phyloP scores from a whole-genome alignment of 92 coral and sea anemone species.

The Ricordea florida region DNA sequence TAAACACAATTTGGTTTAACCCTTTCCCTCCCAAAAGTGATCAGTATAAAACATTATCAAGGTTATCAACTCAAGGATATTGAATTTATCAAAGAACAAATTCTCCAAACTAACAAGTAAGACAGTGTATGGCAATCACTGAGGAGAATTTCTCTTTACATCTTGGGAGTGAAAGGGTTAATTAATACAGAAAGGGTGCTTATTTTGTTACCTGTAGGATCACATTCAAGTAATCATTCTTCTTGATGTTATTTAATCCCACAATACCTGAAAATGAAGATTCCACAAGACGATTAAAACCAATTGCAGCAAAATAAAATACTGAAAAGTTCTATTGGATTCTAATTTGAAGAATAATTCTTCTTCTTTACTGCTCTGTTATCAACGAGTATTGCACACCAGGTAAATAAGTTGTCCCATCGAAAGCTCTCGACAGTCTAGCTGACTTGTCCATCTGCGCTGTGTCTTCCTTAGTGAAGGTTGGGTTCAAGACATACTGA shows the following conservation, averaged over 20 bases:
- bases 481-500: slow-evolving; percentile 96
- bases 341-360: not conserved
- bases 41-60: too few species aligned
- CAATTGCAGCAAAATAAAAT: not conserved
- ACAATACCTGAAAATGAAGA: slow-evolving; percentile 75
- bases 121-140: too few species aligned
- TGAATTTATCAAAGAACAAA: not conserved
- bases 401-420: slow-evolving; percentile 97
- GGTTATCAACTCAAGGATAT: too few species aligned
- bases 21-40: too few species aligned
- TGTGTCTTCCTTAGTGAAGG: slow-evolving; percentile 84
- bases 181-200: not conserved
- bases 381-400: slow-evolving; percentile 39
- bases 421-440: slow-evolving; percentile 97
- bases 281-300: not conserved
- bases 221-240: slow-evolving; percentile 91
- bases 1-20: too few species aligned
- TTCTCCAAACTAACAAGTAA: not conserved
- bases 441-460: slow-evolving; percentile 84
- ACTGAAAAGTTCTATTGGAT: not conserved
- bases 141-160: too few species aligned
- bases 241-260: slow-evolving; percentile 95
- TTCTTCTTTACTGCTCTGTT: not conserved
- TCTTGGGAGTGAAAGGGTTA: too few species aligned
- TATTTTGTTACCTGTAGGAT: slow-evolving; percentile 75